Percentiles rank a stretch among this genome's conserved stretches.
Evolutionary conservation across 2,888 invertebrate species (phyloP).

Genomic region (Dryococelus australis): DNA sequence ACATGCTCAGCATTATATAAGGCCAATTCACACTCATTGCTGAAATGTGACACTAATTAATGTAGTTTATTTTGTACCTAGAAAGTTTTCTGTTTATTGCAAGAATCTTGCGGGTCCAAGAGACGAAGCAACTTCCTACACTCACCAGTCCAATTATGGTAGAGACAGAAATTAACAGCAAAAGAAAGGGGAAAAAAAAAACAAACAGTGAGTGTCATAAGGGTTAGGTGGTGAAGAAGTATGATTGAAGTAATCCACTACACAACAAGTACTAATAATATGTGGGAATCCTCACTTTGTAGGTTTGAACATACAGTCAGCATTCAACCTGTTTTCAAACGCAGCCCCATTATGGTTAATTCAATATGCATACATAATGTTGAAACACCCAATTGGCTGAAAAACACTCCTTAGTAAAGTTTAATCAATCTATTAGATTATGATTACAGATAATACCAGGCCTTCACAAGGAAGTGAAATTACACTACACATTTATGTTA

Average conservation of each 20-base stretch:
- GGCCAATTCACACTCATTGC: constrained; percentile 22
- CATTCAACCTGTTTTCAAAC: too few species aligned
- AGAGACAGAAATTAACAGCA: constrained; percentile 21
- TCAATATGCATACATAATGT: too few species aligned
- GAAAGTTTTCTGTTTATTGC: constrained; percentile 58
- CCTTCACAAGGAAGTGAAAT: too few species aligned
- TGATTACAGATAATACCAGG: too few species aligned
- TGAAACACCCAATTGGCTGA: too few species aligned
- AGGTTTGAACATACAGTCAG: too few species aligned
- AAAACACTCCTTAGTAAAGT: too few species aligned
- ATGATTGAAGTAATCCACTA: not conserved
- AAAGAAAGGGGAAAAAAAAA: not conserved
- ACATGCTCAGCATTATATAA: not conserved
- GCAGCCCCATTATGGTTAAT: too few species aligned
- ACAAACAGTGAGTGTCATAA: not conserved
- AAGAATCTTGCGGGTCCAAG: constrained; percentile 58
- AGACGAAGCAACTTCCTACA: constrained; percentile 58
- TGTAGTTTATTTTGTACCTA: constrained; percentile 53
- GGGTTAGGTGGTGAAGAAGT: not conserved
- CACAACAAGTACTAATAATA: too few species aligned
- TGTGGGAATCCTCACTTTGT: too few species aligned
- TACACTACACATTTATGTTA: too few species aligned
- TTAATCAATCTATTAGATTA: too few species aligned
- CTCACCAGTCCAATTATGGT: constrained; percentile 49
- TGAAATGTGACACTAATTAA: constrained; percentile 21